Percentiles rank a stretch among this genome's conserved stretches.
Evolutionary conservation across 2,113 vertebrate genomes (phyloP).

Genomic region (Heterotis niloticus): DNA sequence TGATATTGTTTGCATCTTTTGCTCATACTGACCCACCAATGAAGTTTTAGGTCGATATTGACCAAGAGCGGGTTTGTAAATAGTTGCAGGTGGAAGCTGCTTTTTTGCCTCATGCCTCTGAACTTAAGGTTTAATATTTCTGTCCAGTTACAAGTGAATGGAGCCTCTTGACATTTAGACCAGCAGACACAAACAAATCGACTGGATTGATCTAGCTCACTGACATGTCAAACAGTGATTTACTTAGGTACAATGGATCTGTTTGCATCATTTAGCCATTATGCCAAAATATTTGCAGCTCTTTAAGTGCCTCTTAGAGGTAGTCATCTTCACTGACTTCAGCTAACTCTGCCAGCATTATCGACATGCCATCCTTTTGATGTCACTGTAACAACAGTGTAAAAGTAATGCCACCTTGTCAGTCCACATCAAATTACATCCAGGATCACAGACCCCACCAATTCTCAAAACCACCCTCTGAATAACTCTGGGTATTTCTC

Average conservation of each 20-base stretch:
- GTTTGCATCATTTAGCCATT: not conserved
- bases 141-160: no score
- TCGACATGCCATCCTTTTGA: constrained; percentile 25
- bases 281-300: not conserved
- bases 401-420: constrained; percentile 34
- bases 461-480: constrained; percentile 24
- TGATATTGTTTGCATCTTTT: not conserved
- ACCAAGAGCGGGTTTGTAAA: no score
- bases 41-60: no score
- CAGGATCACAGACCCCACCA: constrained; percentile 24
- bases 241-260: not conserved
- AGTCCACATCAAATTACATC: constrained; percentile 27
- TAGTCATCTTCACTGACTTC: not conserved
- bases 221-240: not conserved
- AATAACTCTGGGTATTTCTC: constrained; percentile 24
- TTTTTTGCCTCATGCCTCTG: no score
- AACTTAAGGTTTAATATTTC: no score
- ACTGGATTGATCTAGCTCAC: not conserved
- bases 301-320: constrained; percentile 7
- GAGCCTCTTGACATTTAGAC: no score
- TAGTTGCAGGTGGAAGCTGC: no score
- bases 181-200: no score
- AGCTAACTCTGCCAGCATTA: constrained; percentile 10
- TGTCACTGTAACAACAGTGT: constrained; percentile 38
- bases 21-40: no score